phyloP scores from a whole-genome alignment of 2,797 vertebrate species.

The Gobionotothen gibberifrons region DNA sequence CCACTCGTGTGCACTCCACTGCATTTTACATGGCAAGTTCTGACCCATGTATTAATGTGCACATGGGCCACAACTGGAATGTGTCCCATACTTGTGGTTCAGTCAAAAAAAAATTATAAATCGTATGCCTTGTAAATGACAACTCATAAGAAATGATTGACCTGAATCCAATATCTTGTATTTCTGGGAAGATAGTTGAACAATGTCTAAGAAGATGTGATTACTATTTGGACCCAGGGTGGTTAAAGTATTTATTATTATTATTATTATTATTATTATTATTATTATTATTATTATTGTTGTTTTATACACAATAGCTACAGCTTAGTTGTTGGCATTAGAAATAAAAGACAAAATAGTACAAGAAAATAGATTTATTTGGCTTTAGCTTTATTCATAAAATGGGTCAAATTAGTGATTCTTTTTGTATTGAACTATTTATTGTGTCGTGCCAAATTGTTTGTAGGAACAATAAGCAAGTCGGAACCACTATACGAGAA shows the following conservation, averaged over 20 bases:
- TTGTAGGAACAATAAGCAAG: not conserved
- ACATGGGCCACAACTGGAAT: not conserved
- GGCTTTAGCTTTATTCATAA: no score
- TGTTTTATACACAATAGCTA: no score
- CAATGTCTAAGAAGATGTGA: not conserved
- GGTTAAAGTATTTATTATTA: not conserved
- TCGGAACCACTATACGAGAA: slow-evolving; percentile 44
- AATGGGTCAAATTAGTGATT: not conserved
- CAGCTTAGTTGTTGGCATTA: no score
- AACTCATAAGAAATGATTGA: not conserved
- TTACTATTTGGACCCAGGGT: not conserved
- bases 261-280: no score
- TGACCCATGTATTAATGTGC: no score
- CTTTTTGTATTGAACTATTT: not conserved
- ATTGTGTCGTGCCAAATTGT: not conserved
- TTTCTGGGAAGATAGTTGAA: not conserved
- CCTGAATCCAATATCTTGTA: not conserved
- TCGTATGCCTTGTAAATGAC: not conserved
- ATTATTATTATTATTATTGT: no score
- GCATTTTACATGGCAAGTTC: not conserved
- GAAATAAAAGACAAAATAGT: no score
- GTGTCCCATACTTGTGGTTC: not conserved
- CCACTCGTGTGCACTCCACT: not conserved
- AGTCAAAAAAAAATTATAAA: no score
- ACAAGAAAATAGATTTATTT: no score